Base-by-base conservation (phyloP, 2,888 invertebrate genomes). In the Dryobota labecula region DNA sequence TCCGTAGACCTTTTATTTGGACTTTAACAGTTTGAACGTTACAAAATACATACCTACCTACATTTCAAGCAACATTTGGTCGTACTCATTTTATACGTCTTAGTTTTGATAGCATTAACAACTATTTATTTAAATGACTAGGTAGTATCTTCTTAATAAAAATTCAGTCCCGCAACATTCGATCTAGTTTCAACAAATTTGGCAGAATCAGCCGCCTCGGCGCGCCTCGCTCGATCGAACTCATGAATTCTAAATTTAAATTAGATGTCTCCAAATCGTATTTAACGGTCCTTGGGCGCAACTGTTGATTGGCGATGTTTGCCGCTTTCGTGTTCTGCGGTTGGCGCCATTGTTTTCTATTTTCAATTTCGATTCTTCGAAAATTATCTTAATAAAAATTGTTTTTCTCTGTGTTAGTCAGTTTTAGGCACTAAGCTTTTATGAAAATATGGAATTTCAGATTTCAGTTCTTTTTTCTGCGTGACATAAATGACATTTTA, bases 231-330 rank as follows among this genome's bases (percentile, higher is more conserved):
- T 90, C 91, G 90, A 92, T 91, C 90, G 91, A 90, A 90, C 91
- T 87, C 90, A 86, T 88, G 88, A 89, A 90, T 91, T 91, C 90
- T 87, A 91, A 90, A 92, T 92, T 93, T 90, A 90, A 92, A 92
- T 92, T 90, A 90, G 90, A 88, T 90, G 90, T 90, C 89, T 90
- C 89, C 88, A 89, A 91, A 91, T 91, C 89, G 90, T 87, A 88
- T 92, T 91, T 90, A 91, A 90, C 88, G 88, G 89, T 87, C 84
- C 86, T 90, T 88, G 88, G 80, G 82, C 85, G 86, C 86, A 87
- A 87, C 90, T 86, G 89, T 88, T 88, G 89, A 88, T 90, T 88
- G 87, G 86, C 80, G 85, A 84, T 88, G 86, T 86, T 86, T 85
- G 83, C 74, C 80, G 75, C 81, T 78, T 73, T 84, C 74, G 74